A percentile compares a stretch with the other conserved stretches of the same genome.
Conservation (phyloP, 1,140 invertebrate species). For the Zaprionus ornatus region DNA sequence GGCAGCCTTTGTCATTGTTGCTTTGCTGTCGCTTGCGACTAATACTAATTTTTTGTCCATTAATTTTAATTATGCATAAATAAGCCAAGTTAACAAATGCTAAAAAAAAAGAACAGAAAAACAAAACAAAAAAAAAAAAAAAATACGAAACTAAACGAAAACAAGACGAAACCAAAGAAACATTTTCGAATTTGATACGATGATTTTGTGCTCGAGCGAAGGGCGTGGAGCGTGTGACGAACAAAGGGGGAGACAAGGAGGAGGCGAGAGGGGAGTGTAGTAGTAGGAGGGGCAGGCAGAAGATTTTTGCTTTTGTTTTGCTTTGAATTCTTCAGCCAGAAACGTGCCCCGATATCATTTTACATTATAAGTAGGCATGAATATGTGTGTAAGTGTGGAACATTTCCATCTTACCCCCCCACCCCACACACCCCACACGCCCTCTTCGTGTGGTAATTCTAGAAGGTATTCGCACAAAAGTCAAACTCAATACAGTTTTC, state of each 20-base stretch:
- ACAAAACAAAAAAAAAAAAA: neutral
- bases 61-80: conserved; percentile 79
- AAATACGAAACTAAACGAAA: neutral
- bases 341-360: conserved; percentile 69
- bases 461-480: conserved; percentile 7
- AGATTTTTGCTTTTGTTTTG: conserved; percentile 20
- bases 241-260: neutral
- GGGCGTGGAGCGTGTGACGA: neutral
- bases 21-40: conserved; percentile 37
- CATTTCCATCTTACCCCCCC: neutral
- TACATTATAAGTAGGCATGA: conserved; percentile 50
- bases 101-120: conserved; percentile 29
- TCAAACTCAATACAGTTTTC: neutral
- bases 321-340: conserved; percentile 16
- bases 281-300: neutral
- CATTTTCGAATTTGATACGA: conserved; percentile 35
- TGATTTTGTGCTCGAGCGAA: neutral
- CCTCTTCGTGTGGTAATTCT: conserved; percentile 18
- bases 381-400: conserved; percentile 1
- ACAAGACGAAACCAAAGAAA: conserved; percentile 1
- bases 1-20: conserved; percentile 42
- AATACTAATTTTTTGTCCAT: conserved; percentile 63
- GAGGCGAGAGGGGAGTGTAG: neutral
- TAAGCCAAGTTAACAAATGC: conserved; percentile 34
- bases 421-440: no score